These are phyloP conservation scores for Girardinichthys multiradiatus DNA, from an alignment of 2,113 vertebrate species.

Conservation along the genomic window DNA sequence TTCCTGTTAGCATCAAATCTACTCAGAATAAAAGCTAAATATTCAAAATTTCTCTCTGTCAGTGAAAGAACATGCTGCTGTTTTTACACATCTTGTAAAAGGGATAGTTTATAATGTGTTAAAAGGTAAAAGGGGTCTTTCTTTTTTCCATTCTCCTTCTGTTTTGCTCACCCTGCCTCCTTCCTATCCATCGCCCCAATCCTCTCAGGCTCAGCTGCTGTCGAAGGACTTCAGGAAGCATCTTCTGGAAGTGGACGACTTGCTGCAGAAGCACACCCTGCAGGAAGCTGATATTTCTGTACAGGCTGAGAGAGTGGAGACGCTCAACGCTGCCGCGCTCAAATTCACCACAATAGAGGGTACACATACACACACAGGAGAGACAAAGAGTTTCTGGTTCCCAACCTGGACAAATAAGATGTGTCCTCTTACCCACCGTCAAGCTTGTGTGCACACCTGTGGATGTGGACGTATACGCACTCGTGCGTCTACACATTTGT, in stretches of 20 bases:
- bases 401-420: too few species aligned
- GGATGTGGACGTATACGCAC: too few species aligned
- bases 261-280: conserved; percentile 92
- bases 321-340: conserved; percentile 87
- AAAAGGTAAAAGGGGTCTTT: not conserved
- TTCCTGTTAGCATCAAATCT: not conserved
- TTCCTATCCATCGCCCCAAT: not conserved
- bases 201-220: conserved; percentile 82
- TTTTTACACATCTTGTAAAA: not conserved
- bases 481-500: not conserved
- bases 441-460: too few species aligned
- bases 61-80: not conserved
- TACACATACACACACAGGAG: conserved; percentile 45
- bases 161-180: not conserved
- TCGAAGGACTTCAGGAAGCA: conserved; percentile 94
- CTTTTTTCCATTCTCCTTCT: too few species aligned
- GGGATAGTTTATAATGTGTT: not conserved
- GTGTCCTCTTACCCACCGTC: too few species aligned
- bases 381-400: too few species aligned
- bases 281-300: conserved; percentile 89
- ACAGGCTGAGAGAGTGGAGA: conserved; percentile 89
- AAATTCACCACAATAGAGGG: conserved; percentile 90
- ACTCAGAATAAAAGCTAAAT: not conserved
- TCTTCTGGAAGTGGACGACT: conserved; percentile 92
- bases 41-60: not conserved